Evolutionary conservation across 2,113 vertebrate genomes (phyloP), one percentile per base, ranked within the genome.

Genomic region (Hippocampus mohnikei): DNA sequence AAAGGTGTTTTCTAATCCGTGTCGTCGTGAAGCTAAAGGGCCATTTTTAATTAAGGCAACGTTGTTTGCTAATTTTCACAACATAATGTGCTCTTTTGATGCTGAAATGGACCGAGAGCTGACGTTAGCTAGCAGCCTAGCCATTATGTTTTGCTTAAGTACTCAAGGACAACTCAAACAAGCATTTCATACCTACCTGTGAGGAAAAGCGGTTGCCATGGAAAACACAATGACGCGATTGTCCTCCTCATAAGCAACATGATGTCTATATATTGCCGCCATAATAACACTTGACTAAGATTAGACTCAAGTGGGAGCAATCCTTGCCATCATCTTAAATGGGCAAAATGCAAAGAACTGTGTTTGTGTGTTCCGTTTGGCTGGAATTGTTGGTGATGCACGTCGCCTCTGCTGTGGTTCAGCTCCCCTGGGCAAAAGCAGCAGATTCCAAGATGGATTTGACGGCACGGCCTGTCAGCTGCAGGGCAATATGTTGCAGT

Each of bases 401-500:
- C 33, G 18, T 62, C 18, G 73, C 76, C 78, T 86, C 82, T 87
- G 77, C 67, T 71, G 33, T 53, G 70, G 68, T 83, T 81, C 73
- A 56, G 41, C 74, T 84, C 83, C 83, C 81, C 70, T 20, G 77
- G 73, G 80, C 69, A 41, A 73, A 72, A 68, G 65, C 68, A 59
- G 40, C 73, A 81, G 78, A 76, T 55, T 83, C 71, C 82, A 71
- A 83, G 80, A 85, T 77, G 64, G 77, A 83, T 80, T 75, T 68
- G 60, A 40, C 20, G 60, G 33, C 60, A 11, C 29, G 33, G 64
- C 78, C 55, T 84, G 75, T 85, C 84, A 79, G 85, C 71, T 75
- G 76, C 76, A 20, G 62, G 74, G 78, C 88, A 85, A 87, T 84
- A 77, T 84, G 75, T 61, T 72, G 84, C 78, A 52, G 66, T 84